These are phyloP conservation scores for Hartigia nigra DNA, from an alignment of 2,888 invertebrate genomes.

Conservation along the genomic window DNA sequence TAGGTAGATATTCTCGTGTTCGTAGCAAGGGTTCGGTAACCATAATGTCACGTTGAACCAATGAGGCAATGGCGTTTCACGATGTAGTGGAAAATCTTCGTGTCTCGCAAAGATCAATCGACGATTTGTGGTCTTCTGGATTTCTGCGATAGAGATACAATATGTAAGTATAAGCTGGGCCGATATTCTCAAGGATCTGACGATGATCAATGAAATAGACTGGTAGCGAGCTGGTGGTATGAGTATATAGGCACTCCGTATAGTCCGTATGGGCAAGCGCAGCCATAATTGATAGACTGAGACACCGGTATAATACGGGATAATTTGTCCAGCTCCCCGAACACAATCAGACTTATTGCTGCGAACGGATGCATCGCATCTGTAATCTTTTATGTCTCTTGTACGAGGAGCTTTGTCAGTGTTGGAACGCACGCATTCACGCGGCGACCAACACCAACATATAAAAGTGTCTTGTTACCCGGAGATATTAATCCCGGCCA, in stretches of 20 bases:
- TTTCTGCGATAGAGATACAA: not conserved
- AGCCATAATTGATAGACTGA: constrained; percentile 62
- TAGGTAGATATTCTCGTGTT: not conserved
- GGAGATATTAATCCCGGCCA: constrained; percentile 64
- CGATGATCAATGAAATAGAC: constrained; percentile 60
- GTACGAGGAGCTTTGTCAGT: constrained; percentile 20
- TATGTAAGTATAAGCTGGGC: not conserved
- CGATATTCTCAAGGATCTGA: constrained; percentile 28
- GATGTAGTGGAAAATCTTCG: not conserved
- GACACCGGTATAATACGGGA: constrained; percentile 61
- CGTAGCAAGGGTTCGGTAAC: not conserved
- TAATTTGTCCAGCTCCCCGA: constrained; percentile 63
- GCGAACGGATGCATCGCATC: constrained; percentile 64
- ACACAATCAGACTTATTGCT: constrained; percentile 65
- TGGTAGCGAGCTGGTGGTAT: constrained; percentile 43
- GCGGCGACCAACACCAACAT: constrained; percentile 34
- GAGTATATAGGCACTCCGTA: constrained; percentile 16
- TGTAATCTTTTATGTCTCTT: constrained; percentile 61
- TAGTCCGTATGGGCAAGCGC: constrained; percentile 4
- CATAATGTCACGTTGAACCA: not conserved
- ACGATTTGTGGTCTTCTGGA: not conserved
- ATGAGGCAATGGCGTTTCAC: not conserved
- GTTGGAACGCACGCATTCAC: constrained; percentile 36
- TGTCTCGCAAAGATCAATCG: not conserved
- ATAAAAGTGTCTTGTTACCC: constrained; percentile 64